These are phyloP conservation scores for Myotis vivesi DNA, from an alignment of 2,797 vertebrate genomes.

Conservation along the genomic window DNA sequence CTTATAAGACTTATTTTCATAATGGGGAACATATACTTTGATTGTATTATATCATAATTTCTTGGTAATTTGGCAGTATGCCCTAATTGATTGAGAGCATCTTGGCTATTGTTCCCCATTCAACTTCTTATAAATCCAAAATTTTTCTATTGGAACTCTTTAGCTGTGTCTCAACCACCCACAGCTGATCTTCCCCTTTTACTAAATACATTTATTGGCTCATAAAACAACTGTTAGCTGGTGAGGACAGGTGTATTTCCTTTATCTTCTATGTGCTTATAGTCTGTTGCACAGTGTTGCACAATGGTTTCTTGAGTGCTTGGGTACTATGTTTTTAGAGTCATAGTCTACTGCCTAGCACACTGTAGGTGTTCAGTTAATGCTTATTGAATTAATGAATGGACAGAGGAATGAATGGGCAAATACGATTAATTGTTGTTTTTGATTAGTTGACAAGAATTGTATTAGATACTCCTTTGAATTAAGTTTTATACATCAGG, in stretches of 20 bases:
- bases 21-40: not conserved
- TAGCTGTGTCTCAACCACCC: not conserved
- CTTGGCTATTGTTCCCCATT: not conserved
- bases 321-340: not conserved
- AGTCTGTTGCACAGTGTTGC: not conserved
- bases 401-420: not conserved
- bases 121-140: not conserved
- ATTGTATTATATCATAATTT: not conserved
- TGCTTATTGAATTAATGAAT: not conserved
- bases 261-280: rapidly evolving
- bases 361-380: rapidly evolving
- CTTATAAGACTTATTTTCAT: not conserved
- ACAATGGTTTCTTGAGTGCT: rapidly evolving
- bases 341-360: too few species aligned
- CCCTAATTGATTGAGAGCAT: not conserved
- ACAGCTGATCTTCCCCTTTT: not conserved
- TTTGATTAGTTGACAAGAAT: not conserved
- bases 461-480: not conserved
- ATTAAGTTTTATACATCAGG: not conserved
- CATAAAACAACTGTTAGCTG: not conserved
- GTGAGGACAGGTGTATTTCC: not conserved
- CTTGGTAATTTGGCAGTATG: not conserved
- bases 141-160: not conserved
- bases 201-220: not conserved
- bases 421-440: not conserved